Evolutionary conservation across 2,113 vertebrate species (phyloP), one percentile per base, ranked within the genome.

Genomic region (Tragelaphus scriptus): DNA sequence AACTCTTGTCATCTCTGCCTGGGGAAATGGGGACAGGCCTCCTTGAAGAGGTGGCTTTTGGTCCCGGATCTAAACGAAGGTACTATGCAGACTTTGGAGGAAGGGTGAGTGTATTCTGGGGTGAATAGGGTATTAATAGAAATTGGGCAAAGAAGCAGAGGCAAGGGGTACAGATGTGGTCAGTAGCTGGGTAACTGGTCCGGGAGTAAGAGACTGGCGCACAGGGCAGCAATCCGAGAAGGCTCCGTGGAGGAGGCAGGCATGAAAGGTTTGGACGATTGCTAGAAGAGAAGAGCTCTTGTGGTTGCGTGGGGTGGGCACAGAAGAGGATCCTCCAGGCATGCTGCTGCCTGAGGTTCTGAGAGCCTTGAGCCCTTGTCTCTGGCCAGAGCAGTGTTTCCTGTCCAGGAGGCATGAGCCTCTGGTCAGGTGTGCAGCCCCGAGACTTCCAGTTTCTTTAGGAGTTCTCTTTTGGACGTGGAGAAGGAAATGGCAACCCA

Each of bases 361-460:
- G 1, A 9, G 32, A 65, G 3, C 51, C 59, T 53, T 40, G 16
- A 92, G 51, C 61, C 71, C 36, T 19, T 44, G 40, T 7, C 36
- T 68, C 84, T 40, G 28, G 30, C 84, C 26, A 19, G 77, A 5
- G 15, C 56, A 85, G 32, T 10, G 81, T 84, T 92, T 93, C 10
- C n/a, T 12, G 5, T 17, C 17, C 19, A 7, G 44, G 47, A 15
- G 19, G n/a, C 30, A 9, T 16, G 47, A 65, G 26, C 53, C 30
- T n/a, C 65, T 36, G 6, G 28, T 4, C 44, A 61, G 6, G n/a
- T 84, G 7, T 21, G 47, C 75, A 91, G 51, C 4, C 47, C 63
- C 3, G 3, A 58, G 3, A 8, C 63, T 7, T 5, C 25, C n/a
- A 2, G 1, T 4, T 30, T 81, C 85, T 23, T 28, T 36, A 0